Evolutionary conservation across 2,113 vertebrate genomes (phyloP), one percentile per base, ranked within the genome.

Genomic region (Brachypteracias leptosomus): DNA sequence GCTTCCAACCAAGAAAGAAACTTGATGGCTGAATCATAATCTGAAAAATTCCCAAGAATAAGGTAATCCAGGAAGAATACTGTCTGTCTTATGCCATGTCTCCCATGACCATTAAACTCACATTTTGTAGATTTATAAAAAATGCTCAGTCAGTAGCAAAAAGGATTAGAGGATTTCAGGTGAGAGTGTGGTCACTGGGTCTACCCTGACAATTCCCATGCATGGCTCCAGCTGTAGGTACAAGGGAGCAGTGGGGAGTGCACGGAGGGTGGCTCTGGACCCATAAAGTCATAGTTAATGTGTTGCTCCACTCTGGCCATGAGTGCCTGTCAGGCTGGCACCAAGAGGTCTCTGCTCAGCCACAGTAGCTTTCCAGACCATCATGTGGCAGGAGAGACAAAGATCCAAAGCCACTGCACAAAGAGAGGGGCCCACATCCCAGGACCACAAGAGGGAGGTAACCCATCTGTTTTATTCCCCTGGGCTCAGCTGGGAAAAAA

Each of bases 181-280:
- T 47, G n/a, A 10, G 6, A 40, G 1, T 13, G 51, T n/a, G 18
- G 28, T 7, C 40, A 2, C 4, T 18, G 16, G 5, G 21, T 87
- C 9, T 76, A 3, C 9, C 3, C 26, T 46, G 49, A 20, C 0
- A 0, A 24, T 84, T 16, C 44, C 35, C 44, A 5, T 2, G 4
- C 12, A 1, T 24, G n/a, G 42, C 14, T 86, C n/a, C 67, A 58
- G 54, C 73, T 2, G 13, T 4, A 15, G 73, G 36, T 13, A 10
- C 26, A 16, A 20, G 25, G 16, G 51, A 49, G 28, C 3, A 1
- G 2, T 12, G 31, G 12, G 18, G 20, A 57, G 6, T 3, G 7
- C 3, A 1, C 5, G 35, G 26, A 62, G 52, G 11, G 35, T 35
- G 67, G 51, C 14, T 25, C 19, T 28, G 38, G 18, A 46, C 54